Percentiles rank a stretch among this genome's conserved stretches.
These are phyloP conservation scores for Eretmocerus hayati DNA, from an alignment of 2,888 invertebrate genomes.

Conservation along the genomic window DNA sequence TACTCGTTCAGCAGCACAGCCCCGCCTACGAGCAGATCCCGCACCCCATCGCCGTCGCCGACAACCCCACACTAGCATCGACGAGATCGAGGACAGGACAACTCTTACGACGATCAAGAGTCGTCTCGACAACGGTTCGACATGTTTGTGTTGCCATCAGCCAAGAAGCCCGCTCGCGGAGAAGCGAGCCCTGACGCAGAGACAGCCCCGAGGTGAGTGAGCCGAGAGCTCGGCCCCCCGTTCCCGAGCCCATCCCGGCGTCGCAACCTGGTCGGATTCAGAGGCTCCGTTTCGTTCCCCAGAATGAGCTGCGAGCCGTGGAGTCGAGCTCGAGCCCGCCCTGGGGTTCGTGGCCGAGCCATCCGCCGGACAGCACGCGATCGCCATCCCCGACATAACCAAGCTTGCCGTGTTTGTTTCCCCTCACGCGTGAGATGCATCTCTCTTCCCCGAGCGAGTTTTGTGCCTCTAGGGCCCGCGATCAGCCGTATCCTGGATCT, in stretches of 20 bases:
- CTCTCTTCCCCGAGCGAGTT: background rate
- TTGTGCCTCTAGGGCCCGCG: background rate
- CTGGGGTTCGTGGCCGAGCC: background rate
- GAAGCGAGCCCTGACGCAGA: no score
- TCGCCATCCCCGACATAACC: constrained; percentile 9
- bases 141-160: constrained; percentile 71
- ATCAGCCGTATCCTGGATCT: background rate
- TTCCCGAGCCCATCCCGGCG: background rate
- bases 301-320: background rate
- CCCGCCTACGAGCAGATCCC: background rate
- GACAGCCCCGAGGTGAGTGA: no score
- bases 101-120: no score
- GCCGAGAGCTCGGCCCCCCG: background rate
- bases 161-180: background rate
- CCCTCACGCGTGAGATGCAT: no score
- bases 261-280: background rate
- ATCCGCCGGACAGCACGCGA: background rate
- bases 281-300: background rate
- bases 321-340: background rate
- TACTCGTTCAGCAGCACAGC: no score
- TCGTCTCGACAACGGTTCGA: constrained; percentile 29
- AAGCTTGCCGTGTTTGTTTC: constrained; percentile 9
- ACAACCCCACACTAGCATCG: no score
- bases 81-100: no score
- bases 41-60: no score